Evolutionary conservation across 2,113 vertebrate genomes (phyloP).

Genomic region (Alces alces): DNA sequence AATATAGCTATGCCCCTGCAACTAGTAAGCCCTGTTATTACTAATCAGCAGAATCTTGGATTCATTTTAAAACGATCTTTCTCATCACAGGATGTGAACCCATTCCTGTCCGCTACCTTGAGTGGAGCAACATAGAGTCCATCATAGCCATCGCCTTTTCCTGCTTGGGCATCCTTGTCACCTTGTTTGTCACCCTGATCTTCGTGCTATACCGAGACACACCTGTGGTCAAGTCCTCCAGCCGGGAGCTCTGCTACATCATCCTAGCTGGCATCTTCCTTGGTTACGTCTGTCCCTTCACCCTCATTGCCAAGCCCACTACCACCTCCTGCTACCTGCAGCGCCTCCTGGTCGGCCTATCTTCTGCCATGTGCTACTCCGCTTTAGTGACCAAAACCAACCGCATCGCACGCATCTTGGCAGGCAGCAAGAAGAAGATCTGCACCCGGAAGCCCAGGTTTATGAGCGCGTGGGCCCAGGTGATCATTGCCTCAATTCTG

Average conservation of each 20-base stretch:
- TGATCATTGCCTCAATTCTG: conserved; percentile 93
- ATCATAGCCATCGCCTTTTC: conserved; percentile 97
- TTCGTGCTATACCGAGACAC: conserved; percentile 98
- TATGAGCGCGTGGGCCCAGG: conserved; percentile 98
- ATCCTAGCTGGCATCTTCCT: conserved; percentile 97
- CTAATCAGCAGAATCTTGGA: background rate
- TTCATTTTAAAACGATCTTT: background rate
- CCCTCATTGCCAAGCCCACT: conserved; percentile 93
- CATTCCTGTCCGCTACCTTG: conserved; percentile 91
- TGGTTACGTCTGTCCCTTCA: conserved; percentile 98
- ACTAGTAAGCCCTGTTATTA: background rate
- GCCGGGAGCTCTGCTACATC: conserved; percentile 97
- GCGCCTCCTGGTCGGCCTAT: conserved; percentile 95
- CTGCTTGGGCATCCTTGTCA: conserved; percentile 96
- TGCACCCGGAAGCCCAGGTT: conserved; percentile 97
- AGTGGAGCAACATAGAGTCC: conserved; percentile 96
- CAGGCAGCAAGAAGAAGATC: conserved; percentile 99
- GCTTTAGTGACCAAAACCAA: conserved; percentile 99
- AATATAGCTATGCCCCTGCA: background rate
- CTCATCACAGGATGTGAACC: conserved; percentile 87
- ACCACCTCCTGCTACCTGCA: conserved; percentile 96
- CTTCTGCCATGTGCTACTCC: conserved; percentile 98
- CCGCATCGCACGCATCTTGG: conserved; percentile 97
- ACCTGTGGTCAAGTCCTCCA: conserved; percentile 98
- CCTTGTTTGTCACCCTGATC: conserved; percentile 97